Conservation (phyloP, 64 coral and sea anemone species). For the Orbicella faveolata region DNA sequence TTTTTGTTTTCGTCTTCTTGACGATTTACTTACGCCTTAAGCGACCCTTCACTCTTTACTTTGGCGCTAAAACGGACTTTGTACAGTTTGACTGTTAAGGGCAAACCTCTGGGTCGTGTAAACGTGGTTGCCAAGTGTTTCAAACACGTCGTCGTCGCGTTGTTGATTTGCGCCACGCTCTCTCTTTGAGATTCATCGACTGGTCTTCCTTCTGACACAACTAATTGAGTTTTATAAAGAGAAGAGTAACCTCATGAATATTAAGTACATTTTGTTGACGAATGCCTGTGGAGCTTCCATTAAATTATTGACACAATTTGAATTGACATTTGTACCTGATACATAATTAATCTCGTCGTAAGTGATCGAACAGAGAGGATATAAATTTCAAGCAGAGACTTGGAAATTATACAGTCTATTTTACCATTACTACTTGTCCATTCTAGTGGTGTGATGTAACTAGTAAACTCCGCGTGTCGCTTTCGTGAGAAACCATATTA, state of each 20-base stretch:
- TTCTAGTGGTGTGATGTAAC: no score
- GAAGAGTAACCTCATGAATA: slow-evolving; percentile 28
- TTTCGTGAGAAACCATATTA: no score
- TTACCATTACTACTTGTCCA: not conserved
- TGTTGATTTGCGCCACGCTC: slow-evolving; percentile 13
- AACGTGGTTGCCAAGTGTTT: slow-evolving; percentile 28
- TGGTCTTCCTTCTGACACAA: not conserved
- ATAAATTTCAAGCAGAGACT: not conserved
- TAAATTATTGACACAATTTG: slow-evolving; percentile 11
- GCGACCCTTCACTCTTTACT: not conserved
- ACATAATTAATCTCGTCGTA: not conserved
- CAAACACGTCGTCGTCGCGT: not conserved
- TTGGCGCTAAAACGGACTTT: not conserved
- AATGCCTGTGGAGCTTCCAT: not conserved
- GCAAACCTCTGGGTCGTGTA: not conserved
- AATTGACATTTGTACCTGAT: not conserved
- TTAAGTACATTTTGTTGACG: not conserved
- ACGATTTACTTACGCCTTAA: not conserved
- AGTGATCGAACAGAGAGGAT: not conserved
- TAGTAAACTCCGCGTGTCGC: no score
- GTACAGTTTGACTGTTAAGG: not conserved
- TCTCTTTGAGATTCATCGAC: not conserved
- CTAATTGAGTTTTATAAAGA: slow-evolving; percentile 37
- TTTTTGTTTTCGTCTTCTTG: not conserved
- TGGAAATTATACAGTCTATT: not conserved